Evolutionary conservation across 1,140 invertebrate genomes (phyloP).

Genomic region (Eulimnadia texana): DNA sequence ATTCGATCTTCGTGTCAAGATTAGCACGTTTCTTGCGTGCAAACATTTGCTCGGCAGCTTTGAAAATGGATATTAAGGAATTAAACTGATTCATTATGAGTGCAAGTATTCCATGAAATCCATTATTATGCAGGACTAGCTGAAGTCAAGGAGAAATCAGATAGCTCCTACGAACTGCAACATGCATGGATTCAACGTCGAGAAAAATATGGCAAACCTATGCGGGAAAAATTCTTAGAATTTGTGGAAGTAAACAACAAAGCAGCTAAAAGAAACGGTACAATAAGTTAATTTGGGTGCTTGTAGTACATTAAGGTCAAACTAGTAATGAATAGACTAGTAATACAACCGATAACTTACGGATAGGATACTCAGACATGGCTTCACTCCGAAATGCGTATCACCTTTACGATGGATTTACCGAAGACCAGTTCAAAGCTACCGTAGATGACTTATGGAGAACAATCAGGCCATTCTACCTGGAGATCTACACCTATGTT

Average conservation of each 20-base stretch:
- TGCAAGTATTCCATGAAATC: no score
- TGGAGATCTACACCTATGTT: conserved; percentile 36
- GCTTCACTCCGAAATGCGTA: conserved; percentile 23
- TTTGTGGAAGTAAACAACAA: conserved; percentile 45
- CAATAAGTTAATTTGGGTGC: no score
- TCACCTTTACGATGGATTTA: conserved; percentile 21
- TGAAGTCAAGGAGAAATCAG: conserved; percentile 25
- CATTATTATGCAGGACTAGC: no score
- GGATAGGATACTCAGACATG: conserved; percentile 21
- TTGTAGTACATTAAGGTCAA: no score
- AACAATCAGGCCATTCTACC: conserved; percentile 33
- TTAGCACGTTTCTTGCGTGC: no score
- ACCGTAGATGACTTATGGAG: conserved; percentile 28
- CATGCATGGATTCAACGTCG: conserved; percentile 47
- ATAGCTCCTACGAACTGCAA: conserved; percentile 34
- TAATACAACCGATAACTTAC: no score
- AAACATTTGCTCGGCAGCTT: no score
- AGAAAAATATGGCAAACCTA: conserved; percentile 44
- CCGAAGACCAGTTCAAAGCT: conserved; percentile 21
- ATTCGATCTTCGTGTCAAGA: no score
- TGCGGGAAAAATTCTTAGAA: conserved; percentile 62
- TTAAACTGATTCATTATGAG: no score
- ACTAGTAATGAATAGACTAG: no score
- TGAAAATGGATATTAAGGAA: no score
- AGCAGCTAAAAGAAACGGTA: conserved; percentile 39